Base-by-base conservation (phyloP, 2,797 vertebrate species). In the Mus minutoides region DNA sequence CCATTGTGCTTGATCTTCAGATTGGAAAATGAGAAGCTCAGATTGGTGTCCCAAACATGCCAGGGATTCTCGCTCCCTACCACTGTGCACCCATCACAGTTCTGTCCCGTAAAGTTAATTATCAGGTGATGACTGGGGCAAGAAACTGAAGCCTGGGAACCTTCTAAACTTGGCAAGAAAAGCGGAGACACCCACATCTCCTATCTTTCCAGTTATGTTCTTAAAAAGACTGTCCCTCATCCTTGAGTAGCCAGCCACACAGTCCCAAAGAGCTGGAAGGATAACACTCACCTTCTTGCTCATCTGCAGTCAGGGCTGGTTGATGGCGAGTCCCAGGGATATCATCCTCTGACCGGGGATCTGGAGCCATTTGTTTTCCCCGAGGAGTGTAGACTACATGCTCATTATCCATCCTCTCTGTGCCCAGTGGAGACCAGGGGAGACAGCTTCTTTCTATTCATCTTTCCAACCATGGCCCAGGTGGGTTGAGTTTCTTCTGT, bases 1-100 rank as follows among this genome's bases (percentile, higher is more conserved):
- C 54, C 56, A 43, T 14, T 34, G 4, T 24, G 58, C 56, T 80
- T 71, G 83, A 83, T 67, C 75, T 83, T 43, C 52, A 64, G 46
- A 67, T n/a, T 40, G 6, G 49, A 49, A 49, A 49, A 49, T 49
- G 49, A 49, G 49, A 49, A 49, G 49, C 49, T 49, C 49, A 49
- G 49, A 49, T 49, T 49, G 49, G 49, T 49, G 49, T 49, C 49
- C 49, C 31, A 71, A 3, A 40, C 31, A 14, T 19, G 13, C 43
- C 7, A 22, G 75, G 4, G 4, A 2, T 56, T 17, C 37, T 16
- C 3, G 0, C 1, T n/a, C 21, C 7, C 24, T 58, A 10, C 40
- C 62, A 54, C 8, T 2, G 13, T 5, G 1, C 2, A 64, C 64
- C 62, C 34, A 12, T 34, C 31, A 34, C 22, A 40, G 46, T 29